Evolutionary conservation across 2,888 invertebrate species (phyloP), one percentile per base, ranked within the genome.

Genomic region (Tortricodes alternella): DNA sequence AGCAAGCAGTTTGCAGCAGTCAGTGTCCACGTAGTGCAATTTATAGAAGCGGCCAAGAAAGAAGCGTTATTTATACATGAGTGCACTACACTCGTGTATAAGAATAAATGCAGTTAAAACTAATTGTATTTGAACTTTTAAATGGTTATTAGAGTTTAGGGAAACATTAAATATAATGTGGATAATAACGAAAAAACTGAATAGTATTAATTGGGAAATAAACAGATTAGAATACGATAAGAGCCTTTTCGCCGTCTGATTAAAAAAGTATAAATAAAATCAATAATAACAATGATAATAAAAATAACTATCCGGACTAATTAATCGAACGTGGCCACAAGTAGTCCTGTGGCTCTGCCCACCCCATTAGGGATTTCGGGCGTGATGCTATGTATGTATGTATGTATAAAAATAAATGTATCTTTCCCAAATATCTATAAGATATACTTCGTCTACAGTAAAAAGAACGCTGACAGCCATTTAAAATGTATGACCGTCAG

Each of bases 131-230:
- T 46, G n/a, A 29, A 38, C 34, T 41, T 48, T 24, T 24, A 11
- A 32, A 19, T 32, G 15, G 24, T 9, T 34, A 27, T 41, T 32
- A 21, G 37, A 35, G 32, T 49, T 21, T 27, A 29, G 3, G 27
- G 8, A 55, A 50, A 32, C 43, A 49, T 55, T 11, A 56, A 48
- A 43, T 39, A 7, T 15, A 34, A 34, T 41, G 34, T 11, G 39
- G 39, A 34, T 27, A 23, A 35, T 15, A 1, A 23, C 16, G 48
- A 43, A 41, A 48, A 53, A 21, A 35, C 29, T 56, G 29, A 18
- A 50, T 18, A 32, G 50, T 37, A 56, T 56, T 56, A 37, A 50
- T 43, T 37, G 35, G 35, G 15, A 56, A 23, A 43, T 43, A 44
- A 46, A 44, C 16, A 15, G 23, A 56, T 44, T 49, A 32, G 38